Evolutionary conservation across 2,113 vertebrate genomes (phyloP).

Genomic region (Puffinus mauretanicus): DNA sequence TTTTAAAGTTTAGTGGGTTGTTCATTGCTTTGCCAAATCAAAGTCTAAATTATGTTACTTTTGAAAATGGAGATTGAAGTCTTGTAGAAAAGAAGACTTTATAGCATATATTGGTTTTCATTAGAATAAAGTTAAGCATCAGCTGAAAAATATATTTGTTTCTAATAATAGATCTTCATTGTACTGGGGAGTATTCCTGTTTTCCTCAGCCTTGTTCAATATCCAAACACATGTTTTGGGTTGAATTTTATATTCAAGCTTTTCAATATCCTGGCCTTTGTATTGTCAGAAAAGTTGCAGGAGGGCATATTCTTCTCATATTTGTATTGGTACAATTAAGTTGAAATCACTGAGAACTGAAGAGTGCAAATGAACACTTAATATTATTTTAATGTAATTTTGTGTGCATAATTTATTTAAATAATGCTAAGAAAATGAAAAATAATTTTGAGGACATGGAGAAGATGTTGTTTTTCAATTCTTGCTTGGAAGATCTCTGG

Average conservation of each 20-base stretch:
- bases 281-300: background rate
- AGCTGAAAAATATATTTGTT: background rate
- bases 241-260: background rate
- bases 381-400: constrained; percentile 12
- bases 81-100: background rate
- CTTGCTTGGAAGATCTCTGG: constrained; percentile 21
- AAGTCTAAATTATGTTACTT: background rate
- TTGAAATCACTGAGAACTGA: background rate
- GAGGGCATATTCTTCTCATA: background rate
- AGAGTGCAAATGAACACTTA: background rate
- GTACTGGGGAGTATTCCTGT: background rate
- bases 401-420: background rate
- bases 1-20: background rate
- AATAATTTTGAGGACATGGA: constrained; percentile 29
- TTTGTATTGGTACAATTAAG: background rate
- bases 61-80: background rate
- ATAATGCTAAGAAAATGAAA: constrained; percentile 28
- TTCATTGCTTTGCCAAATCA: background rate
- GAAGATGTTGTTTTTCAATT: constrained; percentile 20
- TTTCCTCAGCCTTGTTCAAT: background rate
- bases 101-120: background rate
- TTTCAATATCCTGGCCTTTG: background rate
- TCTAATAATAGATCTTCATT: background rate
- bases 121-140: background rate
- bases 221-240: background rate